Conservation (phyloP, 2,797 vertebrate genomes). For the Crenuchus spilurus region DNA sequence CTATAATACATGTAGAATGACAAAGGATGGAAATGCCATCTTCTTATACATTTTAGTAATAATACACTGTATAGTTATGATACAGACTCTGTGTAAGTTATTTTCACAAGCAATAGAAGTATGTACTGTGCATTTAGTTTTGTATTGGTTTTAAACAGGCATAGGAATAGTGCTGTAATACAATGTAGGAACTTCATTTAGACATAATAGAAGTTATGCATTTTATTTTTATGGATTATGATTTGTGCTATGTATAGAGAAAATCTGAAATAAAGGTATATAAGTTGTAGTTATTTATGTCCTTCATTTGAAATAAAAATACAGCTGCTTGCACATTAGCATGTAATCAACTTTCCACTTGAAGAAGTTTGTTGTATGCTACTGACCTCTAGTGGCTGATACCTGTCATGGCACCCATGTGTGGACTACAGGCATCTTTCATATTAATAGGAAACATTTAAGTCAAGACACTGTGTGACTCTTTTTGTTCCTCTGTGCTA, state of each 20-base stretch:
- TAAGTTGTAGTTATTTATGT: not conserved
- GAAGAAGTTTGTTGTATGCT: slow-evolving; percentile 11
- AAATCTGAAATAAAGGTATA: not conserved
- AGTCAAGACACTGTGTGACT: not conserved
- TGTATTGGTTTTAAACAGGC: too few relatives aligned
- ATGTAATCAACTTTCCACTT: not conserved
- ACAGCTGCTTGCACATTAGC: not conserved
- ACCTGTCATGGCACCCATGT: not conserved
- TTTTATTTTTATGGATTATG: not conserved
- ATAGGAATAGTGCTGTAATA: not conserved
- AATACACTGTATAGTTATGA: not conserved
- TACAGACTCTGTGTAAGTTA: not conserved
- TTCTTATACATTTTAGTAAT: not conserved
- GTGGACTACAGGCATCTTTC: too few relatives aligned
- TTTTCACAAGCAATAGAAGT: not conserved
- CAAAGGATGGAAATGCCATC: not conserved
- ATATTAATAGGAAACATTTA: too few relatives aligned
- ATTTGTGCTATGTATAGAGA: not conserved
- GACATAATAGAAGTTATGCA: too few relatives aligned
- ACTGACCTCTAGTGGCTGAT: slow-evolving; percentile 35
- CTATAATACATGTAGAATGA: too few relatives aligned
- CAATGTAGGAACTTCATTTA: too few relatives aligned
- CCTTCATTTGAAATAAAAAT: not conserved
- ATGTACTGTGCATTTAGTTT: not conserved
- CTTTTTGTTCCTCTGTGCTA: not conserved